Conservation (phyloP, 2,797 vertebrate genomes). For the Tragopan temminckii region DNA sequence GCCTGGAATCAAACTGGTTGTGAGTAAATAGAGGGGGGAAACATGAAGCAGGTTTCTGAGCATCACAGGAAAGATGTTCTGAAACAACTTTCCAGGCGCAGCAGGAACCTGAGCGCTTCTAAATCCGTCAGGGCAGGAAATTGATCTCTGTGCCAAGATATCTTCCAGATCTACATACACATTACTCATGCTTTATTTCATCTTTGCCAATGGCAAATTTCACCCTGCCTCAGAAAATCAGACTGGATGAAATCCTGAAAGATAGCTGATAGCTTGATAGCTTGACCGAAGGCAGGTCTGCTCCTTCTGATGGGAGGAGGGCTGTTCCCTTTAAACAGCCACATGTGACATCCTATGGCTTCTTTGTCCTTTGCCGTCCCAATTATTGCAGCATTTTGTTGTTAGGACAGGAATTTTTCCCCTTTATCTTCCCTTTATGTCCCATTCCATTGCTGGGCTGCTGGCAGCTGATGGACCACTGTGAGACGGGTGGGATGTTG, state of each 20-base stretch:
- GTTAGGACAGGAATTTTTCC: accelerated
- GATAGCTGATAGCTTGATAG: not conserved
- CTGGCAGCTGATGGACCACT: not conserved
- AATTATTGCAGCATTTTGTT: not conserved
- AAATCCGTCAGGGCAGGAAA: conserved; percentile 61
- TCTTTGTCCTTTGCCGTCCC: not conserved
- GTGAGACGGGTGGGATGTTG: not conserved
- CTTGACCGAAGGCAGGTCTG: not conserved
- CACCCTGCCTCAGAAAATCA: not conserved
- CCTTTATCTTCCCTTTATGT: not conserved
- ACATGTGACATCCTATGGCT: not conserved
- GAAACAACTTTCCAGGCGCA: conserved; percentile 61
- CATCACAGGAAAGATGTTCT: conserved; percentile 77
- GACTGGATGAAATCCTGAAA: not conserved
- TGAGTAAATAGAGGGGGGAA: conserved; percentile 66
- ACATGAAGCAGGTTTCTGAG: conserved; percentile 43
- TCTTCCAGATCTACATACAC: conserved; percentile 36
- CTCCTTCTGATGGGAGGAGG: not conserved
- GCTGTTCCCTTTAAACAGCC: not conserved
- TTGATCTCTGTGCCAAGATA: conserved; percentile 16
- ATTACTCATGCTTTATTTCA: conserved; percentile 35
- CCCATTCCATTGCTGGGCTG: not conserved
- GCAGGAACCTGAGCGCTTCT: conserved; percentile 64
- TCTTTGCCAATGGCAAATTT: not conserved
- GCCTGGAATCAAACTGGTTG: conserved; percentile 58